phyloP scores from a whole-genome alignment of 2,888 invertebrate species.

The Polylopha cassiicola region DNA sequence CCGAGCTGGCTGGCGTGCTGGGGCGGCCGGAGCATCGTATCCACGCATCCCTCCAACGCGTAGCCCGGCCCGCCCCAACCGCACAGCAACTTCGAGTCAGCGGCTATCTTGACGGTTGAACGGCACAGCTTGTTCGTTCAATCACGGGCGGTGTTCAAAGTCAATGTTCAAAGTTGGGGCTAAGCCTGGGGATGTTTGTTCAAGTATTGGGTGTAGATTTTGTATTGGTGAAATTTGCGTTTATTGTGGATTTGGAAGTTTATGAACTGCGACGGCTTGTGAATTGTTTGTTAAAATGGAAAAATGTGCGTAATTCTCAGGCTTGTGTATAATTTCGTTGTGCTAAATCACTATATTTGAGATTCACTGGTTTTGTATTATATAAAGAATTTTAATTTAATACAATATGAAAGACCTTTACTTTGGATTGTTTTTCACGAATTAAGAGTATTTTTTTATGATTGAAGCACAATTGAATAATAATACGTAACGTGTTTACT shows the following conservation, averaged over 20 bases:
- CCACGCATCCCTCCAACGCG: slow-evolving; percentile 85
- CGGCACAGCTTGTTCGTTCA: slow-evolving; percentile 29
- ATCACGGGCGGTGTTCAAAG: slow-evolving; percentile 16
- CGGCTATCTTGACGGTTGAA: slow-evolving; percentile 68
- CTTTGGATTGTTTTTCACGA: neutral
- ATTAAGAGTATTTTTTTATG: slow-evolving; percentile 21
- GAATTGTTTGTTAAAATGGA: no score
- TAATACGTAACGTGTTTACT: no score
- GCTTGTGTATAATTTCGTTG: no score
- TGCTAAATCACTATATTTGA: no score
- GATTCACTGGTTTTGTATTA: no score
- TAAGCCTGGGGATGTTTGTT: neutral
- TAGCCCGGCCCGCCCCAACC: slow-evolving; percentile 67
- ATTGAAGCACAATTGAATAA: no score
- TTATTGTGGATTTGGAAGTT: no score
- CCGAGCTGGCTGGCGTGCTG: slow-evolving; percentile 91
- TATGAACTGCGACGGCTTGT: no score
- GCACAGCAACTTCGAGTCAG: slow-evolving; percentile 65
- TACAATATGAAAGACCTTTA: slow-evolving; percentile 5
- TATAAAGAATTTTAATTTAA: slow-evolving; percentile 6
- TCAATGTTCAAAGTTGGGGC: neutral
- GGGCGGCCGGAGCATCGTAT: slow-evolving; percentile 84
- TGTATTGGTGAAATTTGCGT: no score
- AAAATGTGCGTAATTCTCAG: no score
- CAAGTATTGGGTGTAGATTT: neutral